Evolutionary conservation across 1,140 invertebrate species (phyloP).

Genomic region (Bombyx mandarina): DNA sequence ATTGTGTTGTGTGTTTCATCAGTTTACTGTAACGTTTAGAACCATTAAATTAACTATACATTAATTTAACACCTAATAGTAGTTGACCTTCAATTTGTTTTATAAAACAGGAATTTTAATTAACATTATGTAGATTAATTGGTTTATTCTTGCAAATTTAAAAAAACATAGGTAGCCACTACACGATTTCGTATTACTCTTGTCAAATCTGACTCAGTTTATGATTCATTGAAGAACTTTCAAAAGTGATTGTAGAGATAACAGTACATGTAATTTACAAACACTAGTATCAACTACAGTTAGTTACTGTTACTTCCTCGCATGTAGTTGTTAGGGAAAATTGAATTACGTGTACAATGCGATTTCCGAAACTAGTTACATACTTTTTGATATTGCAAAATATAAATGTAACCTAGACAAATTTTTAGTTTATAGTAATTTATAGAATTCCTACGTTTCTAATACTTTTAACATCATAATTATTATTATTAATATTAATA

Average conservation of each 20-base stretch:
- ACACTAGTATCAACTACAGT: constrained; percentile 1
- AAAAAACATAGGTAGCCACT: too few species aligned
- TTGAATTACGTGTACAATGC: constrained; percentile 27
- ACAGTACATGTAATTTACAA: constrained; percentile 9
- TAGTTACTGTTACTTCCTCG: constrained; percentile 52
- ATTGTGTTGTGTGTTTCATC: too few species aligned
- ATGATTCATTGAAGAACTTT: not conserved
- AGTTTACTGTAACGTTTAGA: too few species aligned
- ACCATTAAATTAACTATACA: too few species aligned
- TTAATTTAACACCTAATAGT: too few species aligned
- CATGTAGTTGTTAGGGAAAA: constrained; percentile 38
- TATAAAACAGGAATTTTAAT: constrained; percentile 3
- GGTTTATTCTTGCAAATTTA: too few species aligned
- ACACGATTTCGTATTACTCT: too few species aligned
- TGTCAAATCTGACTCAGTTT: too few species aligned
- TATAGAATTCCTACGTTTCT: constrained; percentile 34
- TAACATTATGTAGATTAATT: not conserved
- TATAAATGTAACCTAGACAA: constrained; percentile 39
- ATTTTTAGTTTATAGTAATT: constrained; percentile 42
- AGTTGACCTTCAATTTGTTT: constrained; percentile 8
- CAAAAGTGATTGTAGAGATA: constrained; percentile 18
- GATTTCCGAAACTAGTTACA: constrained; percentile 15
- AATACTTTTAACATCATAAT: constrained; percentile 21
- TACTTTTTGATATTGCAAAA: constrained; percentile 13
- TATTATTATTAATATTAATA: constrained; percentile 5